Base-by-base conservation (phyloP, 64 coral and sea anemone genomes). In the Exaiptasia diaphana region DNA sequence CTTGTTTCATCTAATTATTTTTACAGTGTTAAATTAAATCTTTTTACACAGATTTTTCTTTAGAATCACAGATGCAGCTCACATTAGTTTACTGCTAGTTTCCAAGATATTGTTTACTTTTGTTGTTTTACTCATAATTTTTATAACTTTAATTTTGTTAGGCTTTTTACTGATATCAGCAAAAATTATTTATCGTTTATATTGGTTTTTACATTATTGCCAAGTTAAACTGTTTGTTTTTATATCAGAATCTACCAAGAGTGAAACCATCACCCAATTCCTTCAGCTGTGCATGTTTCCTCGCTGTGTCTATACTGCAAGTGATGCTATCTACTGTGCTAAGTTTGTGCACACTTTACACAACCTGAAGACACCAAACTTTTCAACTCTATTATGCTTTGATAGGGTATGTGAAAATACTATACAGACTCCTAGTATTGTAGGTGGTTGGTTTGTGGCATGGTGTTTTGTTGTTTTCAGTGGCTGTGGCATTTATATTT, bases 291-390 rank as follows among this genome's bases (percentile, higher is more conserved):
- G 95, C 54, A 99, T 99, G 79, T 99, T 99, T 54, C 95, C 95
- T 40, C 74, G 95, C 41, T 99, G 95, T 82, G 95, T 99, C 3
- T 99, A 80, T 38, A 99, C 95, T 0, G 89, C 95, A 3, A 99
- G 95, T 62, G 95, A 99, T 68, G 95, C 95, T 4, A 77, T 99
- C 30, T 99, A 92, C 57, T 99, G 95, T 57, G 95, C 95, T 8
- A 99, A 91, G 73, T 99, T 99, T 89, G 95, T 99, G n/a, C 95
- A 99, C 80, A 99, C 91, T 82, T 67, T 99, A 23, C 95, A 99
- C 65, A 99, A 99, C 53, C 80, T 99, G 3, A 99, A 99, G 86
- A 99, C 95, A 0, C 95, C 89, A 32, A 99, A 99, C 80, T 99
- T 99, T 67, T 99, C 95, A 34, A 99, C 95, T 20, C 59, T 99